These are phyloP conservation scores for Bufo bufo DNA, from an alignment of 2,113 vertebrate genomes.

Conservation along the genomic window DNA sequence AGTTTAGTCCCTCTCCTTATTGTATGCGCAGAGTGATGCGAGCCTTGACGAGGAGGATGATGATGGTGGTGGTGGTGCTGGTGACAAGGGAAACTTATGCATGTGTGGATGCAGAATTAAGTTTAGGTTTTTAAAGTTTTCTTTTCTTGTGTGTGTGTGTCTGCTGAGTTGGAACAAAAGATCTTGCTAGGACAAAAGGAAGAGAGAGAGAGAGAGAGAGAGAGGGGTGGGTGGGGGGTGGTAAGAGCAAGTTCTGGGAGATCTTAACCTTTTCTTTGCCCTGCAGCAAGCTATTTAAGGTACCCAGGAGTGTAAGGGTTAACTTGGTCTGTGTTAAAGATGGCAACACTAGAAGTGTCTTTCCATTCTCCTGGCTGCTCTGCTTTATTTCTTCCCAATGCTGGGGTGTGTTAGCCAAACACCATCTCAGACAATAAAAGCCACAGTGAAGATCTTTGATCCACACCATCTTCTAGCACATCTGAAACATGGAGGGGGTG, in stretches of 20 bases:
- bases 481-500: constrained; percentile 47
- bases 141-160: constrained; percentile 66
- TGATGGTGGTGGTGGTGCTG: constrained; percentile 64
- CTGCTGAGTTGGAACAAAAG: constrained; percentile 85
- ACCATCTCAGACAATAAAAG: constrained; percentile 67
- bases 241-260: constrained; percentile 71
- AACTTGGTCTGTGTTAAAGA: constrained; percentile 68
- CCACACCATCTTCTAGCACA: constrained; percentile 34
- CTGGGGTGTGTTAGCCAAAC: constrained; percentile 47
- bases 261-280: constrained; percentile 18
- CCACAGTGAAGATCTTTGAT: constrained; percentile 57
- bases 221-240: background rate
- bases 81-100: constrained; percentile 70
- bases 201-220: constrained; percentile 68
- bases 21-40: constrained; percentile 64
- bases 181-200: constrained; percentile 78
- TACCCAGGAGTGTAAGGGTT: background rate
- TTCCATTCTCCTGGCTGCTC: constrained; percentile 70
- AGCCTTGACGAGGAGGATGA: constrained; percentile 28
- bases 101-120: constrained; percentile 73
- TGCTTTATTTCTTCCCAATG: constrained; percentile 56
- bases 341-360: constrained; percentile 74
- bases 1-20: constrained; percentile 84
- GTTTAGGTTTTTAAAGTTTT: constrained; percentile 79
- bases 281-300: background rate